Evolutionary conservation across 2,888 invertebrate species (phyloP).

Genomic region (Amphiduros pacificus): DNA sequence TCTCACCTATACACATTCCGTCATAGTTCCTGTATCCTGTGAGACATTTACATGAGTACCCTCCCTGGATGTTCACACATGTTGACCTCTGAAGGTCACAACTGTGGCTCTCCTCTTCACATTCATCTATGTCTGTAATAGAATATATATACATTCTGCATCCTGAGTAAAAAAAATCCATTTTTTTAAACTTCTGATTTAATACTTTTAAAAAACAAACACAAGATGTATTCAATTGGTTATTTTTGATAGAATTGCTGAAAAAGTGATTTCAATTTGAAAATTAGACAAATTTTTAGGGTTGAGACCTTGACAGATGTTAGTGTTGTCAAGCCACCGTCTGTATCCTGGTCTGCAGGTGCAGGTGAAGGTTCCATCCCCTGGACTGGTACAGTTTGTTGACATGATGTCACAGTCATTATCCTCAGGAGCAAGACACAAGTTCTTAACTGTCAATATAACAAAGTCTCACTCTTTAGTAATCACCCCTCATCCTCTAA

Average conservation of each 20-base stretch:
- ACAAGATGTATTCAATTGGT: no score
- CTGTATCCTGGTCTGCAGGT: background rate
- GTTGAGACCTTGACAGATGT: slow-evolving; percentile 10
- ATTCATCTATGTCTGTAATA: background rate
- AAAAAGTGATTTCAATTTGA: background rate
- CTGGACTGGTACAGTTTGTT: slow-evolving; percentile 5
- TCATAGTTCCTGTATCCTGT: background rate
- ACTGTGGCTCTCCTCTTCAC: background rate
- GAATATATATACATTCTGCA: background rate
- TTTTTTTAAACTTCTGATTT: background rate
- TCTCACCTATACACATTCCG: background rate
- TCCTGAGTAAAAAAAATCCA: background rate
- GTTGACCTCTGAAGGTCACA: background rate
- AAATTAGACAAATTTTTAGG: background rate
- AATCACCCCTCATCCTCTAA: no score
- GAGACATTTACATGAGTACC: background rate
- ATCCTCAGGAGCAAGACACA: slow-evolving; percentile 3
- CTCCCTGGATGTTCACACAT: slow-evolving; percentile 1
- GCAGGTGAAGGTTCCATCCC: slow-evolving; percentile 12
- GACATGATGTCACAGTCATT: slow-evolving; percentile 13
- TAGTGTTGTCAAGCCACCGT: background rate
- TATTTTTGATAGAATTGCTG: no score
- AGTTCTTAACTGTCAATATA: slow-evolving; percentile 9
- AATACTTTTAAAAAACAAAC: background rate
- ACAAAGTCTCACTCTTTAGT: no score